These are phyloP conservation scores for Rambutsinella grinnellia DNA, from an alignment of 2,888 invertebrate genomes.

Conservation along the genomic window DNA sequence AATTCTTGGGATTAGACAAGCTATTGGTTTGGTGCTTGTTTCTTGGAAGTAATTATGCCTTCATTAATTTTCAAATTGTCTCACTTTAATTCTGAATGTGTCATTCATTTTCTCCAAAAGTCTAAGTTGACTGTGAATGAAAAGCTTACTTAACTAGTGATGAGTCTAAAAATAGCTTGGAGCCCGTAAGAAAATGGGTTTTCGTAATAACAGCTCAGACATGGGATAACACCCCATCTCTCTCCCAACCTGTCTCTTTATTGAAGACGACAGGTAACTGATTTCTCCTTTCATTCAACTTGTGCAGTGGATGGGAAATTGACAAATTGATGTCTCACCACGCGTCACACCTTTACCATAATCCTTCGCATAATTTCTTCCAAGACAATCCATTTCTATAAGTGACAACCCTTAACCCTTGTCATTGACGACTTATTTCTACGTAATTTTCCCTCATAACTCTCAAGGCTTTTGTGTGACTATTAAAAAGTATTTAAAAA, in stretches of 20 bases:
- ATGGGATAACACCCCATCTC: neutral
- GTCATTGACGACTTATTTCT: too few species aligned
- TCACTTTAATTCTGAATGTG: too few species aligned
- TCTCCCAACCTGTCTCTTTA: constrained; percentile 24
- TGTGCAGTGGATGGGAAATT: constrained; percentile 27
- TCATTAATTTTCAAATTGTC: too few species aligned
- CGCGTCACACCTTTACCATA: neutral
- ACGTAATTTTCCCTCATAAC: neutral
- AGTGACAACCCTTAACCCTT: neutral
- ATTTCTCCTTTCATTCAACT: constrained; percentile 14
- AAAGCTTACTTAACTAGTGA: too few species aligned
- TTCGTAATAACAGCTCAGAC: neutral
- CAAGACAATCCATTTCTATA: too few species aligned
- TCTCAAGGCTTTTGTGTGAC: neutral
- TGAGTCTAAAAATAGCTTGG: too few species aligned
- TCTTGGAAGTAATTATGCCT: too few species aligned
- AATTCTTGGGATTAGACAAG: too few species aligned
- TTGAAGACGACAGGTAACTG: constrained; percentile 13
- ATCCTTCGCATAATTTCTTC: too few species aligned
- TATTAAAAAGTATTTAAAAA: constrained; percentile 10
- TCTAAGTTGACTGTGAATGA: too few species aligned
- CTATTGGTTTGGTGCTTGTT: too few species aligned
- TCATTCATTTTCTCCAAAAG: too few species aligned
- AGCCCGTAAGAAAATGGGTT: neutral
- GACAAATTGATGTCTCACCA: constrained; percentile 44